A percentile compares a stretch with the other conserved stretches of the same genome.
Evolutionary conservation across 2,888 invertebrate species (phyloP).

Genomic region (Phania funesta): DNA sequence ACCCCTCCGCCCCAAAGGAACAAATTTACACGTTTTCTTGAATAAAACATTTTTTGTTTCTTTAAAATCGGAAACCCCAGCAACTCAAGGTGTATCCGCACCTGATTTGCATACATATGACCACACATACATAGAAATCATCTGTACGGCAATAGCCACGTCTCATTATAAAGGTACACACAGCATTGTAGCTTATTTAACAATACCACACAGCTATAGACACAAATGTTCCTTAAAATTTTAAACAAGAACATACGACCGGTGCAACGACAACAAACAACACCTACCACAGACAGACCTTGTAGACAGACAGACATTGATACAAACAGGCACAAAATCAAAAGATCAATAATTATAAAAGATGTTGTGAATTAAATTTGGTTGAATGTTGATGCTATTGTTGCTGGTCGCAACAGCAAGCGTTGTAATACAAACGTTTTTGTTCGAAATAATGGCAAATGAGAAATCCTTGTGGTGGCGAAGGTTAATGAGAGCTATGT

Average conservation of each 20-base stretch:
- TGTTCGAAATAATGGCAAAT: slow-evolving; percentile 51
- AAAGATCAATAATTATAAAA: slow-evolving; percentile 77
- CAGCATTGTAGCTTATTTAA: slow-evolving; percentile 4
- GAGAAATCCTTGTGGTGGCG: slow-evolving; percentile 19
- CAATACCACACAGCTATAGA: not conserved
- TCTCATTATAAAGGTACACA: not conserved
- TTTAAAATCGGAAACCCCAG: too few relatives aligned
- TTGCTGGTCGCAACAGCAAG: slow-evolving; percentile 26
- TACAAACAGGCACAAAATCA: slow-evolving; percentile 71
- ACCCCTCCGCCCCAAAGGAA: too few relatives aligned
- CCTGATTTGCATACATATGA: not conserved
- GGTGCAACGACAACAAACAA: slow-evolving; percentile 64
- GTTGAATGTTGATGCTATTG: slow-evolving; percentile 65
- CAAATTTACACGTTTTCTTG: too few relatives aligned
- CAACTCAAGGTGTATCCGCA: too few relatives aligned
- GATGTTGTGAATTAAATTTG: slow-evolving; percentile 44
- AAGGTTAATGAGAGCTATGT: slow-evolving; percentile 69
- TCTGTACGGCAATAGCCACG: not conserved
- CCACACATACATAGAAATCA: not conserved
- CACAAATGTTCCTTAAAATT: slow-evolving; percentile 73
- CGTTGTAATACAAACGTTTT: not conserved
- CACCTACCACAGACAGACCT: slow-evolving; percentile 30
- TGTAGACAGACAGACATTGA: slow-evolving; percentile 36
- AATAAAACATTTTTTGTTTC: too few relatives aligned
- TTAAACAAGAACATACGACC: slow-evolving; percentile 69